Conservation (phyloP, 2,113 vertebrate species). For the Budorcas taxicolor region DNA sequence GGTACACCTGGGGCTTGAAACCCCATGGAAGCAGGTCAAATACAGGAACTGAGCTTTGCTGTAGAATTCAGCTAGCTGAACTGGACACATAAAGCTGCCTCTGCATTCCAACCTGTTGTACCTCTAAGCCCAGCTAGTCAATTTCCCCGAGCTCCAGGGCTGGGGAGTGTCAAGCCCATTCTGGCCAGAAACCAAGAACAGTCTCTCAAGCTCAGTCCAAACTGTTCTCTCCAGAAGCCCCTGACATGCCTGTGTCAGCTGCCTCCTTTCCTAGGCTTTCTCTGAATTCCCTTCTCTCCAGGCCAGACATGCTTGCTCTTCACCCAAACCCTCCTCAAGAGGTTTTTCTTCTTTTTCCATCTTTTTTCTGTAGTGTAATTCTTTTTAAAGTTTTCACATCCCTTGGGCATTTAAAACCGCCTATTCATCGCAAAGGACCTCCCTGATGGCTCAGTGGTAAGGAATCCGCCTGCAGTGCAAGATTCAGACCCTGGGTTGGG, state of each 20-base stretch:
- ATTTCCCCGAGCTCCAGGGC: background rate
- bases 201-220: background rate
- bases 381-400: background rate
- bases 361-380: background rate
- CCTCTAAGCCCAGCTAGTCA: background rate
- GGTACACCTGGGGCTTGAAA: background rate
- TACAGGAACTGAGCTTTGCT: background rate
- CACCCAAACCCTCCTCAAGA: background rate
- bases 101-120: background rate
- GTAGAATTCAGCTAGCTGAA: background rate
- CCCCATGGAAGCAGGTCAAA: background rate
- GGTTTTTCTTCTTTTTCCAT: background rate
- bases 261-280: background rate
- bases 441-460: background rate
- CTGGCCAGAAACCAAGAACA: slow-evolving; percentile 28
- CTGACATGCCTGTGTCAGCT: background rate
- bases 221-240: background rate
- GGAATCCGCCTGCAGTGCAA: background rate
- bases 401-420: background rate
- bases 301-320: background rate
- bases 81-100: background rate
- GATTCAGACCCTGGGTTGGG: background rate
- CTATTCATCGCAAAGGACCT: background rate
- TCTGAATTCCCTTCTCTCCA: background rate
- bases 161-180: background rate